Evolutionary conservation across 37 sponge, comb jelly and placozoan species (phyloP).

Genomic region (Spongilla lacustris): DNA sequence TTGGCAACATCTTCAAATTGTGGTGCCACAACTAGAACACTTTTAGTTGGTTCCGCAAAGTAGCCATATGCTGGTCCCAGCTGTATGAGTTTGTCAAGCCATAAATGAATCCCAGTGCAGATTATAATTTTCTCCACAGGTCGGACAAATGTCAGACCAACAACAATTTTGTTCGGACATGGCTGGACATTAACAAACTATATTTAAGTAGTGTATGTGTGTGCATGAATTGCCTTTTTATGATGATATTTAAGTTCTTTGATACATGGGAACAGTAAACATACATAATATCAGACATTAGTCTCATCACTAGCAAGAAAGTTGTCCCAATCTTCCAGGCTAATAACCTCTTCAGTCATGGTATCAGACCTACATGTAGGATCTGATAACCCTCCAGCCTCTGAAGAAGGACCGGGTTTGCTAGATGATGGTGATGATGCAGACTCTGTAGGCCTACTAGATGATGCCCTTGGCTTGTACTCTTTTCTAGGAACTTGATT

Average conservation of each 20-base stretch:
- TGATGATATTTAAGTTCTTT: background rate
- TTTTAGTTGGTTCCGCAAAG: too few relatives aligned
- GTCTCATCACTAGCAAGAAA: constrained; percentile 28
- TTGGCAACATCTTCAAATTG: too few relatives aligned
- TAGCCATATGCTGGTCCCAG: too few relatives aligned
- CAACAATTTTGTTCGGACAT: constrained; percentile 17
- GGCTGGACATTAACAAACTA: background rate
- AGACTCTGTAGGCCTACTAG: background rate
- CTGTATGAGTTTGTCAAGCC: too few relatives aligned
- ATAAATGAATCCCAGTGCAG: too few relatives aligned
- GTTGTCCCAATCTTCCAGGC: constrained; percentile 30
- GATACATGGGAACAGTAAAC: background rate
- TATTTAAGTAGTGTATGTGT: too few relatives aligned
- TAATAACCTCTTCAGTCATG: background rate
- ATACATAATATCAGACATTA: background rate
- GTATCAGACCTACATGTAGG: background rate
- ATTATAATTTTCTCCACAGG: constrained; percentile 14
- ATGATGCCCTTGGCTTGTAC: constrained; percentile 21
- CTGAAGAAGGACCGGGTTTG: background rate
- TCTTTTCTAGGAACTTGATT: constrained; percentile 47
- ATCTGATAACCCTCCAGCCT: constrained; percentile 4
- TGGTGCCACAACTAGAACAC: too few relatives aligned
- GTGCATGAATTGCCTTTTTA: background rate
- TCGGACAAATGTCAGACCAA: constrained; percentile 48
- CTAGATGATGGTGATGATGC: background rate